Base-by-base conservation (phyloP, 2,113 vertebrate species). In the Dicerorhinus sumatrensis region DNA sequence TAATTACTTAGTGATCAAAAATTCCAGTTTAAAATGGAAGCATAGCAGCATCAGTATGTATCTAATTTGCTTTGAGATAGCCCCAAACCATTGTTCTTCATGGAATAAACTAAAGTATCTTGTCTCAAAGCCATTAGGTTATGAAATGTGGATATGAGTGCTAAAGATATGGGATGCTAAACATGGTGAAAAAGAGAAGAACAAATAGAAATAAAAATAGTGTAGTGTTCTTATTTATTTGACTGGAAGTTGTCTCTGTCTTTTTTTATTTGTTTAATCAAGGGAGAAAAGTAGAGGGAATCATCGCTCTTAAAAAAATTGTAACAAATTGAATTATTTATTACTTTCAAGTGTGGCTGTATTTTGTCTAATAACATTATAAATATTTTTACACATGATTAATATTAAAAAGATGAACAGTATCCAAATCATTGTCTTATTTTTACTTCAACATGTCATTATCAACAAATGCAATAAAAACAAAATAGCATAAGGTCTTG, bases 401-500 rank as follows among this genome's bases (percentile, higher is more conserved):
- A 65, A 65, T 85, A 85, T 72, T 42, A 72, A 51, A 69, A 90
- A 63, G n/a, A 72, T 72, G 21, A 77, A 65, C 36, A 20, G 9
- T 73, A 83, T 75, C 21, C 8, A 89, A 73, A 72, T 16, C 2
- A 31, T 51, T 96, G 5, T n/a, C 25, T 33, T 58, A 58, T 33
- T 94, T 93, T 65, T 67, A 88, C 17, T 58, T 91, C 36, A 75
- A 63, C 3, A 75, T 88, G 6, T 73, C 46, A 96, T 58, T 89
- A n/a, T 27, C 48, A 94, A 60, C 17, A 84, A 89, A 63, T 80
- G 16, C 6, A 94, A 48, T 56, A 73, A 70, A 84, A 81, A 73
- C 4, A 27, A 89, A 60, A 56, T 31, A 36, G 12, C 42, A 42
- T 65, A 46, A 14, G 21, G 7, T 23, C 33, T 7, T 86, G 4